Conservation (phyloP, 2,888 invertebrate species). For the Meganola albula region DNA sequence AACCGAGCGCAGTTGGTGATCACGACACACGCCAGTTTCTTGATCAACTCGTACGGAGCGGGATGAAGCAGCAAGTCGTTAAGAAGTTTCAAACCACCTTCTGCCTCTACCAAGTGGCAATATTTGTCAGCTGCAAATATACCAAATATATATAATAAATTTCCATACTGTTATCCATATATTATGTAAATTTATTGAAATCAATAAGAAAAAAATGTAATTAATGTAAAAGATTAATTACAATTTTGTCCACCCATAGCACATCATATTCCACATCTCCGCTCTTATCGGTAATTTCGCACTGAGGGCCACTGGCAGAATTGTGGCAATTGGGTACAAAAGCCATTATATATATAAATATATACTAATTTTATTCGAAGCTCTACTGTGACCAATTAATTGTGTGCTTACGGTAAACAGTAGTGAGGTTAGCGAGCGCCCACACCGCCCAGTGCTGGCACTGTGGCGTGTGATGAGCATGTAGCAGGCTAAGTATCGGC, state of each 20-base stretch:
- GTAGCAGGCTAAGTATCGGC: slow-evolving; percentile 91
- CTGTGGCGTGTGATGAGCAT: slow-evolving; percentile 90
- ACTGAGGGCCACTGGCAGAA: too few relatives aligned
- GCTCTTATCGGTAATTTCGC: too few relatives aligned
- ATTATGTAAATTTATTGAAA: too few relatives aligned
- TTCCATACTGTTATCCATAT: too few relatives aligned
- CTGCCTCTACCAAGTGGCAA: slow-evolving; percentile 90
- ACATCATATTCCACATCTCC: too few relatives aligned
- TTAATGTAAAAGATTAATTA: background rate
- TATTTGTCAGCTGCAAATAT: slow-evolving; percentile 90
- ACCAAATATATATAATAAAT: too few relatives aligned
- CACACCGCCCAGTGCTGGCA: slow-evolving; percentile 98
- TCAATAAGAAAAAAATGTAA: too few relatives aligned
- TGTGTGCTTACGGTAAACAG: slow-evolving; percentile 91
- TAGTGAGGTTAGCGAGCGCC: slow-evolving; percentile 97
- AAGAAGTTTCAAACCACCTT: slow-evolving; percentile 88
- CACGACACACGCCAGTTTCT: slow-evolving; percentile 82
- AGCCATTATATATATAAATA: too few relatives aligned
- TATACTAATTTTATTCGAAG: too few relatives aligned
- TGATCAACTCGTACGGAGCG: slow-evolving; percentile 81
- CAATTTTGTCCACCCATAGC: too few relatives aligned
- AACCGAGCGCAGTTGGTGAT: slow-evolving; percentile 79
- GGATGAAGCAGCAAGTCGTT: slow-evolving; percentile 80
- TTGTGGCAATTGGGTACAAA: too few relatives aligned
- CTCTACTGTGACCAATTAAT: too few relatives aligned